Conservation (phyloP, 2,797 vertebrate species). For the Tragopan temminckii region DNA sequence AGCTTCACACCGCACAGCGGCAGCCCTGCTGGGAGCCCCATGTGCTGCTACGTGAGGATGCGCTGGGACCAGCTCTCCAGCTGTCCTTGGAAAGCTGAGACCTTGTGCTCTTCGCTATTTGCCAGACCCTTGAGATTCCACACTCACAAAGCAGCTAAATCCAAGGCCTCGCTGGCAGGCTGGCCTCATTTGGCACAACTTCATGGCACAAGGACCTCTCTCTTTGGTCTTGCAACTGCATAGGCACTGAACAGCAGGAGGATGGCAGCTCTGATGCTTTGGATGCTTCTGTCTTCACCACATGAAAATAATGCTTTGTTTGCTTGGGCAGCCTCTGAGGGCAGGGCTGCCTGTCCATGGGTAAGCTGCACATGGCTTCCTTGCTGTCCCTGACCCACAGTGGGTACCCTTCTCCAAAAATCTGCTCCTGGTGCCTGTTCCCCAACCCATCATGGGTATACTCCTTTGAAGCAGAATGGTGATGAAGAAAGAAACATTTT, state of each 20-base stretch:
- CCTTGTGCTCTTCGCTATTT: neutral
- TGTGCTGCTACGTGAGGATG: neutral
- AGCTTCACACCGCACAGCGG: conserved; percentile 4
- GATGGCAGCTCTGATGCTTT: neutral
- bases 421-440: neutral
- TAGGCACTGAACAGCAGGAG: neutral
- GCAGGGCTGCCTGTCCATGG: neutral
- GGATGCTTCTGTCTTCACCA: neutral
- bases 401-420: neutral
- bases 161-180: neutral
- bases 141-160: neutral
- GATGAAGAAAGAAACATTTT: neutral
- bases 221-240: neutral
- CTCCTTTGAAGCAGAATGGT: neutral
- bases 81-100: conserved; percentile 19
- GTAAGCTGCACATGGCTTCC: neutral
- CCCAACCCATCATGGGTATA: neutral
- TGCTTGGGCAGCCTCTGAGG: neutral
- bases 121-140: neutral
- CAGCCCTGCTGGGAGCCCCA: neutral
- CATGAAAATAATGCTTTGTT: neutral
- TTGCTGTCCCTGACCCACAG: neutral
- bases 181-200: neutral
- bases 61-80: conserved; percentile 7
- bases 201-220: neutral